phyloP scores from a whole-genome alignment of 2,888 invertebrate species.

The Thymelicus lineola region DNA sequence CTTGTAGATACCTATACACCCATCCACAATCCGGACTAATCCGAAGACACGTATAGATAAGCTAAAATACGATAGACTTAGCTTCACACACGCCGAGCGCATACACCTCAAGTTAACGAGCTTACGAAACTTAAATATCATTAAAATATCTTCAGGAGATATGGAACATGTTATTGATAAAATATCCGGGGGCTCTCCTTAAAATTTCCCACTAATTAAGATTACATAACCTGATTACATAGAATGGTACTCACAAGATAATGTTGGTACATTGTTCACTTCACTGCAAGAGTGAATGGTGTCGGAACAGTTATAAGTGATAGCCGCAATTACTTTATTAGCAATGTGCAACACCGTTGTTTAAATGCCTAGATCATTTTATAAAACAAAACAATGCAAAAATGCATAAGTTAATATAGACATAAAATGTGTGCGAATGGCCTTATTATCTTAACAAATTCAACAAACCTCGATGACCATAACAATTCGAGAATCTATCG shows the following conservation, averaged over 20 bases:
- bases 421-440: too few relatives aligned
- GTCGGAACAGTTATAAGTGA: conserved; percentile 5
- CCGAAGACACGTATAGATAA: background rate
- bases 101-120: conserved; percentile 34
- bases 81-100: conserved; percentile 9
- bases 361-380: too few relatives aligned
- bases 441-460: too few relatives aligned
- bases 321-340: too few relatives aligned
- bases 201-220: conserved; percentile 50
- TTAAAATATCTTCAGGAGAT: conserved; percentile 54
- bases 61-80: background rate
- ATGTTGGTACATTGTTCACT: background rate
- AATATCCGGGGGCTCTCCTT: conserved; percentile 53
- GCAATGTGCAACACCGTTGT: too few relatives aligned
- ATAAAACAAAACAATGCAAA: too few relatives aligned
- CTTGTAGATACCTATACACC: background rate
- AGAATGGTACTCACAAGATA: background rate
- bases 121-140: conserved; percentile 64
- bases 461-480: too few relatives aligned
- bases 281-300: conserved; percentile 25
- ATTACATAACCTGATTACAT: conserved; percentile 39
- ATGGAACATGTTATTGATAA: conserved; percentile 55
- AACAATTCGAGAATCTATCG: too few relatives aligned
- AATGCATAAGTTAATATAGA: too few relatives aligned
- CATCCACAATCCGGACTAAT: background rate